Percentiles rank a stretch among this genome's conserved stretches.
Evolutionary conservation across 2,888 invertebrate species (phyloP).

Genomic region (Agrochola lota): DNA sequence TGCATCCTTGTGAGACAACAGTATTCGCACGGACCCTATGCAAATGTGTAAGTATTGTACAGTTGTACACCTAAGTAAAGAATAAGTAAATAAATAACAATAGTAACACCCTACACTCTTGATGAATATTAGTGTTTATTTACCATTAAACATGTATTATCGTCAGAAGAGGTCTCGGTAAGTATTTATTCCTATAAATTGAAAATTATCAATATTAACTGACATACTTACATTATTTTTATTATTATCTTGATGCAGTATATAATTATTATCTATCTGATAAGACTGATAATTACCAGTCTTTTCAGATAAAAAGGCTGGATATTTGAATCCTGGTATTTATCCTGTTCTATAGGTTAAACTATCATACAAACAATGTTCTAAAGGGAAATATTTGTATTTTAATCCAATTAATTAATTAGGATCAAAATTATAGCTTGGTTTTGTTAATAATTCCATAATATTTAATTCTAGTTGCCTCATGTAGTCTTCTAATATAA

Average conservation of each 20-base stretch:
- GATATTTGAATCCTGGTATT: too few relatives aligned
- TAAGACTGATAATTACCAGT: too few relatives aligned
- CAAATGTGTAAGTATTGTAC: slow-evolving; percentile 49
- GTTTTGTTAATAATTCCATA: neutral
- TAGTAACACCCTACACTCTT: neutral
- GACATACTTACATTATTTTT: neutral
- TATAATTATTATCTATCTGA: too few relatives aligned
- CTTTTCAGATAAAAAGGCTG: too few relatives aligned
- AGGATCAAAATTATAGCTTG: neutral
- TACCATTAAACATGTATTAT: slow-evolving; percentile 10
- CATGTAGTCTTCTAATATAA: neutral
- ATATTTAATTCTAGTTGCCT: neutral
- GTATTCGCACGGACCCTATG: slow-evolving; percentile 32
- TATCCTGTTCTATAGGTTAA: too few relatives aligned
- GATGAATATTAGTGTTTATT: slow-evolving; percentile 23
- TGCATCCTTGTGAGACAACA: slow-evolving; percentile 40
- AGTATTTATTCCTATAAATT: neutral
- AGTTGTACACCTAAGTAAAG: slow-evolving; percentile 34
- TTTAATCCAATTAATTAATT: neutral
- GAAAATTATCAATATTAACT: neutral
- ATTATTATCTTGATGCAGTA: slow-evolving; percentile 19
- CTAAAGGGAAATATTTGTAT: neutral
- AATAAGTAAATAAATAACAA: slow-evolving; percentile 49
- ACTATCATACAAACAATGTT: too few relatives aligned
- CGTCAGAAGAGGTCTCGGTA: slow-evolving; percentile 9